Evolutionary conservation across 2,888 invertebrate species (phyloP).

Genomic region (Rhamnusium bicolor): DNA sequence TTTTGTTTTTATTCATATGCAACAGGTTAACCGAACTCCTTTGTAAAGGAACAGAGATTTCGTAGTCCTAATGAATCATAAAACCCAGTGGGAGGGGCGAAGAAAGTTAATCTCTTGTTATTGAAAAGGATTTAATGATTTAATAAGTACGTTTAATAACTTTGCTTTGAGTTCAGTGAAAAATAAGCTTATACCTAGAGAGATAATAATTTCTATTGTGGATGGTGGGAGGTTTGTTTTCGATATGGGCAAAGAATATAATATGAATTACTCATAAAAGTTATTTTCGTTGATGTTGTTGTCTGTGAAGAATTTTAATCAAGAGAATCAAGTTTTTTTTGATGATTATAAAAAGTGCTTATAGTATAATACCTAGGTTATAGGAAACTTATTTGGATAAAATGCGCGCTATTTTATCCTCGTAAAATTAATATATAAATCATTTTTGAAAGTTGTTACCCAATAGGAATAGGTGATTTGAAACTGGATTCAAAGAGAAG

Average conservation of each 20-base stretch:
- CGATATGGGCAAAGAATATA: neutral
- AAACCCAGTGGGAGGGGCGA: neutral
- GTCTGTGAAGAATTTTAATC: constrained; percentile 7
- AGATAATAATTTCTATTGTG: neutral
- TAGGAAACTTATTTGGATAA: neutral
- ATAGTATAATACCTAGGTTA: neutral
- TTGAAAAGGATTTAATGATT: too few species aligned
- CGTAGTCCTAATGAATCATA: neutral
- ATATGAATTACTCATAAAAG: constrained; percentile 11
- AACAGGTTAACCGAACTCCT: constrained; percentile 45
- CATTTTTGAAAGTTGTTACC: neutral
- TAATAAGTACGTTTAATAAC: neutral
- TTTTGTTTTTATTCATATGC: constrained; percentile 35
- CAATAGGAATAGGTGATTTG: too few species aligned
- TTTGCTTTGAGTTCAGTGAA: neutral
- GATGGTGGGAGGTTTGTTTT: neutral
- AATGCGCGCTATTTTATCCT: neutral
- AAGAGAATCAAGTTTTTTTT: constrained; percentile 17
- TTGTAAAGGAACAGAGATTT: neutral
- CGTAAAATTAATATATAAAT: neutral
- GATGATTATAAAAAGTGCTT: neutral
- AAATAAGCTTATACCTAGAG: neutral
- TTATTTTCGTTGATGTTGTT: constrained; percentile 24
- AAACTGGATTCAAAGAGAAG: too few species aligned
- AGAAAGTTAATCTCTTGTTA: neutral